Base-by-base conservation (phyloP, 1,140 invertebrate species). In the Drosophila sturtevanti region DNA sequence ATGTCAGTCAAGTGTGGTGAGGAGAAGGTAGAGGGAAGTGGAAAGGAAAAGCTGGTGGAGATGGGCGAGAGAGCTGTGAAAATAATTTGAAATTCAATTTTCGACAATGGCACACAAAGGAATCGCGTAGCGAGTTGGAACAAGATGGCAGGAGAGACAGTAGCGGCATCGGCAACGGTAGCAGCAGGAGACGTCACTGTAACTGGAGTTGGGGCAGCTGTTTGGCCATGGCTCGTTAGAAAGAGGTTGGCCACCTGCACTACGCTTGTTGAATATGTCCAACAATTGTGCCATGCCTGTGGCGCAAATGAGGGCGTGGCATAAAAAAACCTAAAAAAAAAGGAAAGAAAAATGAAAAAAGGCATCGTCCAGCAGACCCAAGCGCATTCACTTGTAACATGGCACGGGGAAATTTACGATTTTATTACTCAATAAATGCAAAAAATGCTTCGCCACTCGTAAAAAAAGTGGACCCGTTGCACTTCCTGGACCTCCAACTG, bases 41-140 rank as follows among this genome's bases (percentile, higher is more conserved):
- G 27, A 6, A 31, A 31, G 27, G 4, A 31, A 3, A 31, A 6
- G 27, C 27, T 31, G 27, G 27, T 31, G 27, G 27, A 24, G 24
- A 2, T 24, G 27, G 2, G 27, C 5, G 61, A 77, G 77, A 68
- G 81, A 82, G 85, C 85, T 89, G 84, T 89, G 84, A 89, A 87
- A 89, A 89, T 89, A 89, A 89, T 89, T 89, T 89, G 84, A 89
- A 89, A 89, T 89, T 89, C 84, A 89, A 89, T 89, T 89, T 89
- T 89, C 84, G 84, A 89, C 84, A 89, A 89, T 89, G 84, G 84
- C 84, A 89, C 84, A 89, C 84, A 89, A 89, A 89, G 84, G 84
- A 89, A 89, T 89, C 84, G 76, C 84, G 62, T 64, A 51, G 58
- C 54, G 31, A 65, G 71, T 74, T 72, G 70, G 62, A 64, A 62